These are phyloP conservation scores for Saccostrea echinata DNA, from an alignment of 1,140 invertebrate species.

Conservation along the genomic window DNA sequence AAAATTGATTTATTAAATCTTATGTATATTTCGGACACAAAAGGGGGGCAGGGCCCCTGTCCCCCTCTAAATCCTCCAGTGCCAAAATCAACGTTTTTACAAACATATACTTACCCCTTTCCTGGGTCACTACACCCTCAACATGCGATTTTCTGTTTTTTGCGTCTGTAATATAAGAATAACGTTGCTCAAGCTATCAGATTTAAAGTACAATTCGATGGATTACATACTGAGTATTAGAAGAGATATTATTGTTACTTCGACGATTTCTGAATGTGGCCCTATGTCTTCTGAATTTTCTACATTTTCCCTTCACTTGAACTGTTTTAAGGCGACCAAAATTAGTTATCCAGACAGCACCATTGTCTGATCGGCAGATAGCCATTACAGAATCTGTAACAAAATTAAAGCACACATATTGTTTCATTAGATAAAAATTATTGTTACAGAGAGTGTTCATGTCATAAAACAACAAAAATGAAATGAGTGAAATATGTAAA, in stretches of 20 bases:
- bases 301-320: neutral
- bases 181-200: neutral
- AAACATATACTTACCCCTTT: neutral
- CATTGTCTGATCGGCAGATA: neutral
- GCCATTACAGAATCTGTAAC: neutral
- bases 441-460: too few relatives aligned
- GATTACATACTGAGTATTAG: neutral
- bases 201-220: neutral
- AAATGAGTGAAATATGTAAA: too few relatives aligned
- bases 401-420: too few relatives aligned
- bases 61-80: too few relatives aligned
- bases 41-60: too few relatives aligned
- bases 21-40: too few relatives aligned
- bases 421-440: too few relatives aligned
- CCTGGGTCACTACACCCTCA: neutral
- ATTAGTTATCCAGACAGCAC: slow-evolving; percentile 8
- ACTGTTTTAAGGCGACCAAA: neutral
- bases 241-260: neutral
- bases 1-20: too few relatives aligned
- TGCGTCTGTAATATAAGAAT: neutral
- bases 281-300: neutral
- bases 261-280: neutral
- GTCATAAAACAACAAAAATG: too few relatives aligned
- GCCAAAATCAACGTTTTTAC: too few relatives aligned
- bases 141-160: neutral